Percentiles rank a stretch among this genome's conserved stretches.
Evolutionary conservation across 1,140 invertebrate species (phyloP).

Genomic region (Bilobella aurantiaca): DNA sequence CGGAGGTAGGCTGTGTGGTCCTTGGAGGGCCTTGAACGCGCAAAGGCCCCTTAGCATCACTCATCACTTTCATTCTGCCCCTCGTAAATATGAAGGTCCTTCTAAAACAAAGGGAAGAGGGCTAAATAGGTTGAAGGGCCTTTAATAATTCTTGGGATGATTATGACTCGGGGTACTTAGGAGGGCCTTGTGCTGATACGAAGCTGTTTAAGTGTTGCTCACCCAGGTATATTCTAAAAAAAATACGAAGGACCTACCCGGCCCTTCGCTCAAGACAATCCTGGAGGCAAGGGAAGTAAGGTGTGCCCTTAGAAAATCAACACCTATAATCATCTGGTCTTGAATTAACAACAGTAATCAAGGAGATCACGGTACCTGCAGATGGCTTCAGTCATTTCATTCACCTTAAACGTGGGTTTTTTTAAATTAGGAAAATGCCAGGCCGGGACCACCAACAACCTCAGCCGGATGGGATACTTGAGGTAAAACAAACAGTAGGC

Average conservation of each 20-base stretch:
- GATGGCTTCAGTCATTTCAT: conserved; percentile 21
- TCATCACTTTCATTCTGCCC: neutral
- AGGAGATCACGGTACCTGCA: conserved; percentile 22
- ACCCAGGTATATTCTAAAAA: neutral
- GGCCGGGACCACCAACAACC: conserved; percentile 27
- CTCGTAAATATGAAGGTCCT: neutral
- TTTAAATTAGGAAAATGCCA: too few relatives aligned
- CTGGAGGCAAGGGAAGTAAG: conserved; percentile 14
- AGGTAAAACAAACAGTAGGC: conserved; percentile 27
- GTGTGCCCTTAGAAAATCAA: conserved; percentile 34
- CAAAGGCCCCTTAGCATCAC: neutral
- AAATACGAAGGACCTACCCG: neutral
- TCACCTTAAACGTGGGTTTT: conserved; percentile 10
- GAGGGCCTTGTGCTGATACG: too few relatives aligned
- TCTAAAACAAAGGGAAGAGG: neutral
- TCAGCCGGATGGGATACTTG: conserved; percentile 9
- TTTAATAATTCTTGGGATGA: neutral
- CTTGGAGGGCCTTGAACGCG: neutral
- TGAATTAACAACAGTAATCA: conserved; percentile 36
- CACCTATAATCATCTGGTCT: conserved; percentile 35
- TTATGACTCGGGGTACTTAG: neutral
- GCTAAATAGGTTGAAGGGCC: neutral
- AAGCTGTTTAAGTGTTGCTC: too few relatives aligned
- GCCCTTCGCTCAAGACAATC: neutral
- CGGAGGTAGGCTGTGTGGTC: neutral